Conservation (phyloP, 1,140 invertebrate species). For the Pectinophora gossypiella region DNA sequence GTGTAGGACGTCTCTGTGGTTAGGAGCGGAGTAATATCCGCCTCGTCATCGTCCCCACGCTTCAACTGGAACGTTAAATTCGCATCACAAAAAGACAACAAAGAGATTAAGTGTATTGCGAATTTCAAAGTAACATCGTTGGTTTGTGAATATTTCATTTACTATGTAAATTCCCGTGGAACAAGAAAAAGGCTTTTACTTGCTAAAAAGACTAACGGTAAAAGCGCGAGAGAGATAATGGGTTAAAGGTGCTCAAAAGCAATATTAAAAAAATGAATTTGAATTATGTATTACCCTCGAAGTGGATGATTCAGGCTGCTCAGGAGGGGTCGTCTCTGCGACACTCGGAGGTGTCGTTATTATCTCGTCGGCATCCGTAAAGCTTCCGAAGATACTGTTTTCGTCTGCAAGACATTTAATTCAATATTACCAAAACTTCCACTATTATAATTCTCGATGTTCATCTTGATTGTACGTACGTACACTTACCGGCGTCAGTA, state of each 20-base stretch:
- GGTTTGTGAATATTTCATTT: not conserved
- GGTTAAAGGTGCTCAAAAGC: no score
- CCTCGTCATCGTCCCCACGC: constrained; percentile 30
- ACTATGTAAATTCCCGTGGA: no score
- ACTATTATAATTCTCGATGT: no score
- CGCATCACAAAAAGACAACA: not conserved
- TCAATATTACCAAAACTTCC: constrained; percentile 8
- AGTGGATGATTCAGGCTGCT: constrained; percentile 25
- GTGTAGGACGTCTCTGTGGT: constrained; percentile 47
- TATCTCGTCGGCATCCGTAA: constrained; percentile 40
- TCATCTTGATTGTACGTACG: not conserved
- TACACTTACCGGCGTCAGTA: constrained; percentile 44
- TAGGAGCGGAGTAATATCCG: constrained; percentile 24
- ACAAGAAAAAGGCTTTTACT: not conserved
- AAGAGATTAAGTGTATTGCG: not conserved
- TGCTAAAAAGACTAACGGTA: not conserved
- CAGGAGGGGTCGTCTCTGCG: constrained; percentile 18
- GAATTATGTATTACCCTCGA: constrained; percentile 33
- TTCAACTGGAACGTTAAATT: constrained; percentile 31
- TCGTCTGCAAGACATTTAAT: constrained; percentile 38
- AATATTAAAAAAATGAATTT: no score
- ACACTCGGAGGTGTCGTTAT: constrained; percentile 24
- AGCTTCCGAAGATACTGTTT: constrained; percentile 62
- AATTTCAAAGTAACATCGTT: not conserved
- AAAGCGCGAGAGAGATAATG: no score